phyloP scores from a whole-genome alignment of 2,113 vertebrate species.

The Cyprichromis sp. region DNA sequence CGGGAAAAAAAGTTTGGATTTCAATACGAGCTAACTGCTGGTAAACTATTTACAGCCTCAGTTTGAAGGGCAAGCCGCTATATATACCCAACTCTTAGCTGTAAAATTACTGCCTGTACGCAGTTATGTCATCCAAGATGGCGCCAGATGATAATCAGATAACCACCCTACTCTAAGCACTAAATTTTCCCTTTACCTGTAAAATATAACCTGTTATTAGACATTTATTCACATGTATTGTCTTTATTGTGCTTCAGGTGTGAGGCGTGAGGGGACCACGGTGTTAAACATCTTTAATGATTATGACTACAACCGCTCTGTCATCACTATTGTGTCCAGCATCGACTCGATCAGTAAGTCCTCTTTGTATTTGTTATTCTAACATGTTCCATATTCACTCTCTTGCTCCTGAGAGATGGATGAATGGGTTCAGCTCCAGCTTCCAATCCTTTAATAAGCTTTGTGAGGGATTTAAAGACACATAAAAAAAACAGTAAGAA shows the following conservation, averaged over 20 bases:
- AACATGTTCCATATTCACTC: neutral
- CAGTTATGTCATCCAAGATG: neutral
- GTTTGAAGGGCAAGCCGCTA: neutral
- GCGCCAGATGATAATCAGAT: neutral
- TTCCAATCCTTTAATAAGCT: conserved; percentile 43
- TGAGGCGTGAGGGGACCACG: conserved; percentile 44
- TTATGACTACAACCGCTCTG: conserved; percentile 72
- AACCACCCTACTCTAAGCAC: neutral
- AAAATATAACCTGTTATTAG: neutral
- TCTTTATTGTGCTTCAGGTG: conserved; percentile 21
- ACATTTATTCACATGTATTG: neutral
- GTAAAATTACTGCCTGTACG: neutral
- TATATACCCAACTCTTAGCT: neutral
- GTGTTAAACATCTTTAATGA: conserved; percentile 78
- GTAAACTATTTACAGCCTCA: neutral
- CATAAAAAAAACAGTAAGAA: neutral
- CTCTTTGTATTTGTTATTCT: neutral
- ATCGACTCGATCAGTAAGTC: conserved; percentile 62
- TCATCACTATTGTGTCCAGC: conserved; percentile 70
- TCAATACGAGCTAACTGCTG: neutral
- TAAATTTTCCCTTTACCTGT: neutral
- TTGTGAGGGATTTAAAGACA: conserved; percentile 36
- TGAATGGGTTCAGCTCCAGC: neutral
- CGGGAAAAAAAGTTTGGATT: neutral
- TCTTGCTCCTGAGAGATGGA: neutral